These are phyloP conservation scores for Hippoglossus stenolepis DNA, from an alignment of 2,113 vertebrate species.

Conservation along the genomic window DNA sequence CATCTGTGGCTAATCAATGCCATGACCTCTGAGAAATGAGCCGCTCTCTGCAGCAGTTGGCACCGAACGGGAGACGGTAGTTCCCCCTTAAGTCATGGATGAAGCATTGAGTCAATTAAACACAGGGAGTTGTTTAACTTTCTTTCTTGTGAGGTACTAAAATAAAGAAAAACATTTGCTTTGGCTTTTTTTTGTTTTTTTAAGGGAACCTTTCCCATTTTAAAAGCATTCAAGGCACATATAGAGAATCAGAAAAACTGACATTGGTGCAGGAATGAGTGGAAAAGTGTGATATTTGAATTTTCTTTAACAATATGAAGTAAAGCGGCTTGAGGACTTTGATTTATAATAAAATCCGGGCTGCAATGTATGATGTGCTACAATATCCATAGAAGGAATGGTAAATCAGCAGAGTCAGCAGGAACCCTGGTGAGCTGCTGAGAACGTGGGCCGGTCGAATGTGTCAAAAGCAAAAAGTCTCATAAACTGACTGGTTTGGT, in stretches of 20 bases:
- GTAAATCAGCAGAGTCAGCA: constrained; percentile 39
- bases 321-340: constrained; percentile 4
- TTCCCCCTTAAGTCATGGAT: constrained; percentile 17
- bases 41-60: constrained; percentile 50
- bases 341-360: constrained; percentile 39
- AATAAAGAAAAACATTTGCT: background rate
- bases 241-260: background rate
- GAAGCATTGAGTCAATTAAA: background rate
- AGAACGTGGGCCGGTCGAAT: constrained; percentile 25
- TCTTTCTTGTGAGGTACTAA: background rate
- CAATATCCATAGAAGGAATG: constrained; percentile 35
- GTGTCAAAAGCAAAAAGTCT: constrained; percentile 32
- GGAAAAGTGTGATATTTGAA: background rate
- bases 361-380: constrained; percentile 18
- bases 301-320: background rate
- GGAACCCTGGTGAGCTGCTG: constrained; percentile 2
- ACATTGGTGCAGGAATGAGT: background rate
- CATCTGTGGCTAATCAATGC: constrained; percentile 73
- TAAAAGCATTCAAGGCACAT: background rate
- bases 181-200: too few relatives aligned
- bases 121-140: background rate
- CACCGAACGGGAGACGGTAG: constrained; percentile 40
- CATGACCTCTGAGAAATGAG: constrained; percentile 72
- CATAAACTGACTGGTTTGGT: constrained; percentile 20
- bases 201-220: background rate